A percentile compares a stretch with the other conserved stretches of the same genome.
Evolutionary conservation across 2,888 invertebrate species (phyloP).

Genomic region (Clunio marinus): DNA sequence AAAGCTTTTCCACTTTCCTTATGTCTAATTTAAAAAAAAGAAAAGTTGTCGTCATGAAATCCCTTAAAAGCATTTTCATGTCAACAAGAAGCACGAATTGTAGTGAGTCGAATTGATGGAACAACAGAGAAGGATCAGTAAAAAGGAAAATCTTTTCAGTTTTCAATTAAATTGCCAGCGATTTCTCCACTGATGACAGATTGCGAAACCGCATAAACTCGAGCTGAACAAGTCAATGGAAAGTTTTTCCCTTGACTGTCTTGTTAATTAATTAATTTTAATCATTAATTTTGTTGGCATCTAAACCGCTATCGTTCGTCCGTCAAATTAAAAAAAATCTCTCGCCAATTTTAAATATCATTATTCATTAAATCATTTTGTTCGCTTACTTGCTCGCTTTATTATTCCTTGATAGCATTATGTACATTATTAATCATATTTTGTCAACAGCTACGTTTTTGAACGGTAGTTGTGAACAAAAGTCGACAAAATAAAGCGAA

Average conservation of each 20-base stretch:
- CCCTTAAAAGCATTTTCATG: constrained; percentile 25
- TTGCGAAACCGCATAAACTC: neutral
- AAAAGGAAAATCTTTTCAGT: neutral
- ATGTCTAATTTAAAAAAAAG: neutral
- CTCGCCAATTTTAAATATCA: too few relatives aligned
- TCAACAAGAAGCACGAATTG: neutral
- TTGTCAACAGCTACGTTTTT: neutral
- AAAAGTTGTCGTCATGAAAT: constrained; percentile 4
- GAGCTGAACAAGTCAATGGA: neutral
- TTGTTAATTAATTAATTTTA: neutral
- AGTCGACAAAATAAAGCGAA: neutral
- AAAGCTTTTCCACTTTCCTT: neutral
- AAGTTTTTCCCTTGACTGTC: neutral
- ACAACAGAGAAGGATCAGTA: neutral
- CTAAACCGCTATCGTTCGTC: neutral
- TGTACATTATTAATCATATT: neutral
- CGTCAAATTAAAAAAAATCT: constrained; percentile 5
- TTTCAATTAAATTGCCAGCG: neutral
- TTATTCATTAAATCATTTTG: neutral
- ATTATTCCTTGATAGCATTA: neutral
- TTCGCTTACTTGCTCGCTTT: too few relatives aligned
- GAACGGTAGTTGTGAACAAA: neutral
- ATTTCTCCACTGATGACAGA: too few relatives aligned
- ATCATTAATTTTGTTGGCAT: neutral
- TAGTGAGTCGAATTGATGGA: neutral